Percentiles rank a stretch among this genome's conserved stretches.
These are phyloP conservation scores for Lepidocolaptes lacrymiger DNA, from an alignment of 2,797 vertebrate species.

Conservation along the genomic window DNA sequence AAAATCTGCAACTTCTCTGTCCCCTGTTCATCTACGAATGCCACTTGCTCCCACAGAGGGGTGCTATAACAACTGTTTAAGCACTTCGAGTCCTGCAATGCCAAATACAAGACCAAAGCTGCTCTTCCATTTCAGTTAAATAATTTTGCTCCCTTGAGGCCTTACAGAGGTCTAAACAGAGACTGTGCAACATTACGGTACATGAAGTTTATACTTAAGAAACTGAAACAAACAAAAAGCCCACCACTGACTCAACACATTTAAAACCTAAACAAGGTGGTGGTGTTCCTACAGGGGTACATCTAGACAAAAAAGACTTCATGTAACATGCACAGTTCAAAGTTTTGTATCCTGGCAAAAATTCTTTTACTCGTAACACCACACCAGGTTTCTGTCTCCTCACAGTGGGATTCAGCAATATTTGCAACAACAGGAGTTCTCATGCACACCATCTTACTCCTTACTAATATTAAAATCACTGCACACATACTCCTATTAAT, in stretches of 20 bases:
- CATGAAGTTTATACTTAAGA: background rate
- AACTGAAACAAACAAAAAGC: background rate
- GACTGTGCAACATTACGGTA: background rate
- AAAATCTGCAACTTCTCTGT: background rate
- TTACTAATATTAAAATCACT: background rate
- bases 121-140: background rate
- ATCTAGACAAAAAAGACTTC: background rate
- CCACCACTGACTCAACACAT: background rate
- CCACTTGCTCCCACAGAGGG: constrained; percentile 8
- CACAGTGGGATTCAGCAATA: background rate
- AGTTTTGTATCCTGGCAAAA: background rate
- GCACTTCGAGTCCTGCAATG: background rate
- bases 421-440: background rate
- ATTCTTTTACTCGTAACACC: background rate
- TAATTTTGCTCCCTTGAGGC: background rate
- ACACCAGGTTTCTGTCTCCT: background rate
- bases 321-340: accelerated
- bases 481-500: background rate
- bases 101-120: background rate
- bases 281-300: background rate
- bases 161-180: background rate
- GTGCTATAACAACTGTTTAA: background rate
- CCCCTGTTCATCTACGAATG: background rate
- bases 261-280: background rate
- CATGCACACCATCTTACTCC: background rate